Evolutionary conservation across 2,113 vertebrate genomes (phyloP), one percentile per base, ranked within the genome.

Genomic region (Oryzias javanicus): DNA sequence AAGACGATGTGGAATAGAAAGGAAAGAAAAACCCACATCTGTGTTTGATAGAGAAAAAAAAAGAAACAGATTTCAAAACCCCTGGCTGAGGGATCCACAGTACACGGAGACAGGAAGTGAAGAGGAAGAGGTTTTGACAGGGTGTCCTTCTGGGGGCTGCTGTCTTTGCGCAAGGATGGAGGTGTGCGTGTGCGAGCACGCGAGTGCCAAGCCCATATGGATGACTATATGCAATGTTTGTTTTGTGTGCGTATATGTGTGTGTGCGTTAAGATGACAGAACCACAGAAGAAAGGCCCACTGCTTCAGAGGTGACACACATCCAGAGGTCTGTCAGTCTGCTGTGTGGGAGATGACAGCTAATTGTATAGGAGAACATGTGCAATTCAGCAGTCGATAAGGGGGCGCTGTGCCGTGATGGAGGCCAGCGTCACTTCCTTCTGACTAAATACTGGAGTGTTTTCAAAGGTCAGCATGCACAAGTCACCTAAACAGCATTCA

Each of bases 71-170:
- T 83, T 85, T 82, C 84, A 84, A 86, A 86, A 78, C 78, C 80
- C 72, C 64, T 68, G 75, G 74, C 79, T 79, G 70, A 70, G 60
- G 72, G 74, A 87, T 76, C 83, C 75, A 76, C 80, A 79, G 76
- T 80, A 79, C 79, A 83, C 59, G 72, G 76, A 88, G 83, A 76
- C 76, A 73, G 85, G 82, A 86, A 88, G 81, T 91, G 88, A 81
- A 91, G 86, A 88, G 88, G 85, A 90, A 91, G 81, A 88, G 66
- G 80, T 89, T 92, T 88, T 90, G 84, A 90, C 90, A 92, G 81
- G 87, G 90, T 81, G 88, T 88, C 88, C 82, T 88, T 88, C 82
- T 65, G 72, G 82, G 87, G 88, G 87, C 84, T 69, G 79, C 79
- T 83, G 81, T 90, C 87, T 87, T 67, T 77, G 78, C 74, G 69